Conservation (phyloP, 2,888 invertebrate genomes). For the Acanthopleura granulata region DNA sequence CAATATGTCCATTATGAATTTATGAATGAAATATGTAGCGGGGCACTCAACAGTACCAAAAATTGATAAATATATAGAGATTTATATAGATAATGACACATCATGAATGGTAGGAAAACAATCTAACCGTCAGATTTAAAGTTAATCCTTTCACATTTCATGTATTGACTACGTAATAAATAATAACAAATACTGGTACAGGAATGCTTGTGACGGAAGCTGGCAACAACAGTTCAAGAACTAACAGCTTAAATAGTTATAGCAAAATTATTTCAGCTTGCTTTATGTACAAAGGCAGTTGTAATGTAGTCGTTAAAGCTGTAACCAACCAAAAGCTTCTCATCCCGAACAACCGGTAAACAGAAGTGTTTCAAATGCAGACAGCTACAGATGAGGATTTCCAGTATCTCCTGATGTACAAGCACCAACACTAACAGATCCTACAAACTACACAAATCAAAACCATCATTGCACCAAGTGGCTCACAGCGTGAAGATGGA, state of each 20-base stretch:
- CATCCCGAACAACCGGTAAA: too few species aligned
- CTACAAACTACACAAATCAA: too few species aligned
- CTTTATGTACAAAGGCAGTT: too few species aligned
- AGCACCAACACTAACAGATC: too few species aligned
- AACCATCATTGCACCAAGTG: too few species aligned
- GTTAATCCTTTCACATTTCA: neutral
- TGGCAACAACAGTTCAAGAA: neutral
- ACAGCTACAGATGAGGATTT: too few species aligned
- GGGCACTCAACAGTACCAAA: neutral
- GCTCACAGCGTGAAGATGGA: too few species aligned
- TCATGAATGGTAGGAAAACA: conserved; percentile 17
- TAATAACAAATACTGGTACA: conserved; percentile 19
- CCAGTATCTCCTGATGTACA: too few species aligned
- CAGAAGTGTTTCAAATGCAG: too few species aligned
- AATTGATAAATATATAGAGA: conserved; percentile 11
- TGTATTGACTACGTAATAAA: conserved; percentile 15
- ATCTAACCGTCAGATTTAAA: neutral
- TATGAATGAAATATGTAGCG: conserved; percentile 11
- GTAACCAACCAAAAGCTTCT: too few species aligned
- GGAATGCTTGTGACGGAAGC: conserved; percentile 8
- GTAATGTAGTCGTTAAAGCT: too few species aligned
- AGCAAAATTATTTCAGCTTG: neutral
- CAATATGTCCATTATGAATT: conserved; percentile 7
- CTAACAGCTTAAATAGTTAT: conserved; percentile 14
- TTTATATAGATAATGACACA: conserved; percentile 15